Evolutionary conservation across 2,888 invertebrate genomes (phyloP).

Genomic region (Matsumyia berberina): DNA sequence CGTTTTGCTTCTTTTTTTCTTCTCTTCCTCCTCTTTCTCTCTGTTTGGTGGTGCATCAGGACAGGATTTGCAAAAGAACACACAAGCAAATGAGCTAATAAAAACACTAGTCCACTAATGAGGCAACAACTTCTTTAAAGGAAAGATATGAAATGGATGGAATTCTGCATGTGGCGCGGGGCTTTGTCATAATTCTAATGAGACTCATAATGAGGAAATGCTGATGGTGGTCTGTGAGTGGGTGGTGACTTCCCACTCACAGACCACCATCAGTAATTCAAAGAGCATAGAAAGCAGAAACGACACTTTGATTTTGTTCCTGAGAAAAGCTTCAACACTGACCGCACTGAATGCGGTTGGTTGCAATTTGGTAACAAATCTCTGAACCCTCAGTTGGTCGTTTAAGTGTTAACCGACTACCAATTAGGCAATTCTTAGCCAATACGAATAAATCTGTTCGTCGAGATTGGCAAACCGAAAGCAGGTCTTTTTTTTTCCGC

Average conservation of each 20-base stretch:
- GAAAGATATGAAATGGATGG: conserved; percentile 39
- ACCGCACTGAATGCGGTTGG: too few relatives aligned
- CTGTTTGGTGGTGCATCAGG: conserved; percentile 1
- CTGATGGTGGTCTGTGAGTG: not conserved
- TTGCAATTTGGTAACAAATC: too few relatives aligned
- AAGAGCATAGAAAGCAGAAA: too few relatives aligned
- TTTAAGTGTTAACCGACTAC: too few relatives aligned
- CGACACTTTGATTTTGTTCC: too few relatives aligned
- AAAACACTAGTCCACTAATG: conserved; percentile 64
- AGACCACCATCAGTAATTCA: too few relatives aligned
- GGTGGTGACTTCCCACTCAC: not conserved
- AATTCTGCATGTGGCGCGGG: conserved; percentile 19
- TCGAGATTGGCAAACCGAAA: too few relatives aligned
- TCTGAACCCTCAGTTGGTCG: too few relatives aligned
- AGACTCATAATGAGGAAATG: conserved; percentile 38
- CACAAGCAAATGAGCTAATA: conserved; percentile 58
- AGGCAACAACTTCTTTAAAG: conserved; percentile 54
- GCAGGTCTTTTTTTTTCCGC: not conserved
- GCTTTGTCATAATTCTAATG: conserved; percentile 49
- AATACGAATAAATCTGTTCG: too few relatives aligned
- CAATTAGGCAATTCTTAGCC: too few relatives aligned
- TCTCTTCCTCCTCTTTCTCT: not conserved
- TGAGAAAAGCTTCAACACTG: too few relatives aligned
- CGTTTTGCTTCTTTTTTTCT: conserved; percentile 6
- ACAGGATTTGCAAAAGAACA: conserved; percentile 19